Evolutionary conservation across 2,797 vertebrate genomes (phyloP).

Genomic region (Sebastes vulpes): DNA sequence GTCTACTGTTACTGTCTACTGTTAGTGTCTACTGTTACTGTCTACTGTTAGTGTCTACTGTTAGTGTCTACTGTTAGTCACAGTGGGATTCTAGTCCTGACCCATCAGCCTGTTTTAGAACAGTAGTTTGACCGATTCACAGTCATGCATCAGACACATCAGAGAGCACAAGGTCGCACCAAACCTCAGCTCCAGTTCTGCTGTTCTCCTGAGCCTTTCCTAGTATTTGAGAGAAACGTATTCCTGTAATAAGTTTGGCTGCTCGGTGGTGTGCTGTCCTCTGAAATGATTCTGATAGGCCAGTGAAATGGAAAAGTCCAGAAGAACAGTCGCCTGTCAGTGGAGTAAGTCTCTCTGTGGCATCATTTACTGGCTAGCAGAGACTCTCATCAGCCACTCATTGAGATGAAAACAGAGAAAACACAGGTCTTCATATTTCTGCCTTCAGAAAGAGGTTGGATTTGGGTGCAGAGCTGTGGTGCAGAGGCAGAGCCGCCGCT

Average conservation of each 20-base stretch:
- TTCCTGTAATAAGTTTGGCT: slow-evolving; percentile 5
- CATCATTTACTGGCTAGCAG: slow-evolving; percentile 16
- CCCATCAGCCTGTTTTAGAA: background rate
- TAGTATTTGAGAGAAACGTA: slow-evolving; percentile 18
- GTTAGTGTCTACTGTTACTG: too few relatives aligned
- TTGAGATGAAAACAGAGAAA: slow-evolving; percentile 3
- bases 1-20: too few relatives aligned
- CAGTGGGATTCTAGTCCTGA: background rate
- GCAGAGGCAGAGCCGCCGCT: slow-evolving; percentile 52
- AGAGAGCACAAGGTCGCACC: background rate
- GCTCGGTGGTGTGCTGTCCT: background rate
- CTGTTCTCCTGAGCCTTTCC: background rate
- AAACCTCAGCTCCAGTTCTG: slow-evolving; percentile 3
- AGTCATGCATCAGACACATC: background rate
- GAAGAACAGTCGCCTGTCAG: slow-evolving; percentile 14
- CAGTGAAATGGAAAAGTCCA: slow-evolving; percentile 15
- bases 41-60: too few relatives aligned
- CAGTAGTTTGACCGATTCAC: background rate
- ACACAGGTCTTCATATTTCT: background rate
- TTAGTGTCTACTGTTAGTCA: background rate
- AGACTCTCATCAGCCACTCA: slow-evolving; percentile 9
- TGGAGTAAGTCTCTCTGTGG: slow-evolving; percentile 10
- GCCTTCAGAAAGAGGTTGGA: slow-evolving; percentile 42
- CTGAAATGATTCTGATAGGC: slow-evolving; percentile 32
- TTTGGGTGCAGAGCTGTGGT: slow-evolving; percentile 20